Evolutionary conservation across 2,888 invertebrate species (phyloP).

Genomic region (Anodontia alba): DNA sequence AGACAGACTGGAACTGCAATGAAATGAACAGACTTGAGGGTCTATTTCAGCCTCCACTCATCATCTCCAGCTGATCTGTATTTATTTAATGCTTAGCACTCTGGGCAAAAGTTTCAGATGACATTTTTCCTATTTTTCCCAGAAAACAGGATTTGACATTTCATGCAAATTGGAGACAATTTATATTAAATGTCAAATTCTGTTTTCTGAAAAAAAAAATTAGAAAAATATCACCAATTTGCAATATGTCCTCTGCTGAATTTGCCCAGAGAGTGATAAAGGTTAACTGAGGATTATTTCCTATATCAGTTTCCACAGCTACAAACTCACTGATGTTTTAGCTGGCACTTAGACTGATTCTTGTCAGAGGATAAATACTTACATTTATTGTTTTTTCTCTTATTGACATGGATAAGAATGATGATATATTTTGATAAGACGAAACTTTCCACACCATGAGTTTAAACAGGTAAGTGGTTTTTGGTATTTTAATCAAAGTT

Average conservation of each 20-base stretch:
- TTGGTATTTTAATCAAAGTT: background rate
- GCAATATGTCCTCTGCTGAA: no score
- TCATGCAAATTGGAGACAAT: no score
- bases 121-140: no score
- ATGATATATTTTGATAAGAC: constrained; percentile 37
- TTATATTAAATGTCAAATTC: no score
- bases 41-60: background rate
- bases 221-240: no score
- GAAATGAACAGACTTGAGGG: background rate
- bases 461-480: constrained; percentile 45
- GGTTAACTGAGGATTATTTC: constrained; percentile 5
- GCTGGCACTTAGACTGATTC: background rate
- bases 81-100: no score
- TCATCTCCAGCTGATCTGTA: background rate
- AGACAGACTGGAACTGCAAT: background rate
- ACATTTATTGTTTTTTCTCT: constrained; percentile 7
- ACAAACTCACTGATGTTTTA: background rate
- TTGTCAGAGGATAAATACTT: constrained; percentile 1
- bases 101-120: no score
- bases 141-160: no score
- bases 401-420: constrained; percentile 26
- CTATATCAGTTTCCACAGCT: constrained; percentile 14
- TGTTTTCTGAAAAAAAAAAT: no score
- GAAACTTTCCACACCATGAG: constrained; percentile 32
- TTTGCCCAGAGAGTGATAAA: no score